Evolutionary conservation across 2,113 vertebrate genomes (phyloP), one percentile per base, ranked within the genome.

Genomic region (Apteryx mantelli): DNA sequence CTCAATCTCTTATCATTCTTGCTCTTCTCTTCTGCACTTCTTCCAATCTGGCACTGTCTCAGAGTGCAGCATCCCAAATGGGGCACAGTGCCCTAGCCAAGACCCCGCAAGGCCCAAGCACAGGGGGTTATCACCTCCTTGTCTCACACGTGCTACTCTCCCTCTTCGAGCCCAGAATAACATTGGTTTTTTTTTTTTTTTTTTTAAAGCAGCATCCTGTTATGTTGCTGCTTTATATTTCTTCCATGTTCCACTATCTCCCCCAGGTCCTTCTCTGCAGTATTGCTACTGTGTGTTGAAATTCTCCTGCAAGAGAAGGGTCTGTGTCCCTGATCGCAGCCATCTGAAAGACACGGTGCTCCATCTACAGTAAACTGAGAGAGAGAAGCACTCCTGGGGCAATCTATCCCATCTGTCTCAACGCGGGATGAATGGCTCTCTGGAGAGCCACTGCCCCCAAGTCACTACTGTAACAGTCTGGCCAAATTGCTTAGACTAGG

Each of bases 241-340:
- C 87, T 95, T 70, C 88, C 88, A 22, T 74, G 93, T 52, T 94
- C 50, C 82, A 11, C 95, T 96, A 53, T 94, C 95, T 96, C 95
- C 95, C 93, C 91, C 95, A 95, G 76, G 90, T 86, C 86, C 88
- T 55, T 88, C 76, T 83, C 88, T 71, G 93, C 93, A 94, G 92
- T 94, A 94, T 46, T 96, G 90, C 93, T 89, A 56, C 85, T 78
- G 30, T 6, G 2, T 34, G 26, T 77, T 77, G 53, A 19, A 83
- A 69, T 93, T 69, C 50, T 90, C 58, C 44, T 56, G 63, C 63
- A 82, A 50, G 28, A 83, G 17, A 63, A 14, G 44, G 36, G 46
- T 55, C 52, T 46, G 73, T 73, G 11, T 2, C 73, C 40, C 40
- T 38, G 38, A 25, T 71, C 56, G 52, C 69, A 75, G 68, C 44